phyloP scores from a whole-genome alignment of 2,888 invertebrate species.

The Coelinius sp. region DNA sequence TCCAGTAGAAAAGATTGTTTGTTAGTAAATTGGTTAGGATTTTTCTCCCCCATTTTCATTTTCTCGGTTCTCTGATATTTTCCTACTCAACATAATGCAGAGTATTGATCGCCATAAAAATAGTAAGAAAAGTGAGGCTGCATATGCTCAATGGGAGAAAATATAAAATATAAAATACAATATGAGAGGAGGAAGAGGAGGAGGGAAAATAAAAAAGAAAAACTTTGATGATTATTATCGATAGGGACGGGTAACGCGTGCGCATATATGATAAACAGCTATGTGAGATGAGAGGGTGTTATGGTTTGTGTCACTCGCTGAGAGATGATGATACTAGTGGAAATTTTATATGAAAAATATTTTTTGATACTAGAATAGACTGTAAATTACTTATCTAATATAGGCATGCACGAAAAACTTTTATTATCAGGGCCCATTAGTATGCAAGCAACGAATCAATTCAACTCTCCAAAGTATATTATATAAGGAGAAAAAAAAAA shows the following conservation, averaged over 20 bases:
- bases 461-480: neutral
- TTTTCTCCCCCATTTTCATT: neutral
- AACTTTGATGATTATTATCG: slow-evolving; percentile 22
- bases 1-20: no score
- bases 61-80: neutral
- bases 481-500: neutral
- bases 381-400: no score
- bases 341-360: no score
- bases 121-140: slow-evolving; percentile 3
- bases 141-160: neutral
- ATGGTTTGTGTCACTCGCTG: no score
- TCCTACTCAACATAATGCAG: neutral
- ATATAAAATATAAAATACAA: neutral
- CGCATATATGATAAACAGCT: slow-evolving; percentile 24
- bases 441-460: slow-evolving; percentile 1
- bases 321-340: no score
- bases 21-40: neutral
- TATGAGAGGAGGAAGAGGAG: neutral
- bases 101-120: slow-evolving; percentile 19
- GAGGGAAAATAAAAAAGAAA: neutral
- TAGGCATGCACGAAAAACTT: neutral
- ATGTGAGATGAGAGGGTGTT: slow-evolving; percentile 20
- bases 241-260: slow-evolving; percentile 14
- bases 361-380: no score
- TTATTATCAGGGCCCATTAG: neutral